These are phyloP conservation scores for Lordiphosa andalusiaca DNA, from an alignment of 2,888 invertebrate species.

Conservation along the genomic window DNA sequence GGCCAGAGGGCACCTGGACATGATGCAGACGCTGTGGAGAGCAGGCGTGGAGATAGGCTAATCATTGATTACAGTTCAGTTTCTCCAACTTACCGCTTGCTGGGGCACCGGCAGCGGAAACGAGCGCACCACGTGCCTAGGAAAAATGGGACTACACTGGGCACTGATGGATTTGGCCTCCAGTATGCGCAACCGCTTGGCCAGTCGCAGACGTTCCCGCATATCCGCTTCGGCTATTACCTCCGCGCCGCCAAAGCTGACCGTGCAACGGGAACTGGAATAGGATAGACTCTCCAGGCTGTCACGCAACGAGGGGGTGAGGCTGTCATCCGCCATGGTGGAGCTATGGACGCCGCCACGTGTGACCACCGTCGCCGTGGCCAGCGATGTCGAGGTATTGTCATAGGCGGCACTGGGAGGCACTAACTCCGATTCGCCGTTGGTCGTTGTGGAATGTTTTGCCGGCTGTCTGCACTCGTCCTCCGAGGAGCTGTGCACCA, in stretches of 20 bases:
- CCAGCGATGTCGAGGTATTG: conserved; percentile 64
- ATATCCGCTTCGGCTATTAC: conserved; percentile 69
- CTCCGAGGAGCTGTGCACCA: conserved; percentile 18
- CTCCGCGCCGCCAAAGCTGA: conserved; percentile 77
- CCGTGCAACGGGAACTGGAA: conserved; percentile 79
- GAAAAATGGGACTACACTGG: conserved; percentile 79
- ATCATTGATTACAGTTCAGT: too few species aligned
- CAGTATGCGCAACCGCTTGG: conserved; percentile 76
- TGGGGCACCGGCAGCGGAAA: conserved; percentile 48
- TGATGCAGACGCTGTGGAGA: conserved; percentile 51
- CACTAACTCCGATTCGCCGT: conserved; percentile 48
- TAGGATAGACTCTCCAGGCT: conserved; percentile 80
- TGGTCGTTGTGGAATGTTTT: conserved; percentile 59
- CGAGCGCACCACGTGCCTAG: conserved; percentile 64
- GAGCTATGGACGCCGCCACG: conserved; percentile 66
- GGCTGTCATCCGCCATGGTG: conserved; percentile 79
- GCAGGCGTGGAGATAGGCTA: too few species aligned
- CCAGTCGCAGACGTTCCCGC: conserved; percentile 61
- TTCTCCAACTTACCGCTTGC: conserved; percentile 37
- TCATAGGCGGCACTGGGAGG: conserved; percentile 74
- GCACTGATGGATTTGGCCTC: conserved; percentile 81
- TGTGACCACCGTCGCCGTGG: conserved; percentile 52
- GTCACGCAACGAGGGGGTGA: conserved; percentile 76
- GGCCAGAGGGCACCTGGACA: conserved; percentile 69
- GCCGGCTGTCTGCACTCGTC: conserved; percentile 12